These are phyloP conservation scores for Coptodon rendalli DNA, from an alignment of 2,113 vertebrate species.

Conservation along the genomic window DNA sequence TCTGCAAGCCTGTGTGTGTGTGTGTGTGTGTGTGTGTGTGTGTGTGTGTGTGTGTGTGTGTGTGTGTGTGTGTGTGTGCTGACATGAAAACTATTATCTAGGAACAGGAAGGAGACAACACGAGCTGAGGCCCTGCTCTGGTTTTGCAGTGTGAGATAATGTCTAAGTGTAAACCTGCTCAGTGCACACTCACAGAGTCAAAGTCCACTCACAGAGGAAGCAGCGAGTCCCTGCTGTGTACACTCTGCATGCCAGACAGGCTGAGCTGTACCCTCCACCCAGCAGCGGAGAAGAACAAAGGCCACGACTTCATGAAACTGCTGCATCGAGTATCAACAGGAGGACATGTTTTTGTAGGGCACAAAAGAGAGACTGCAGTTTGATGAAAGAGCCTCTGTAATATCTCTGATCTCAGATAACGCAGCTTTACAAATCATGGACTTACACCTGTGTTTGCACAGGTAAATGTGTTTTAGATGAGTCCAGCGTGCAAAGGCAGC, in stretches of 20 bases:
- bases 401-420: not conserved
- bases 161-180: not conserved
- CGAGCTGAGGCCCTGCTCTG: not conserved
- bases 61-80: not conserved
- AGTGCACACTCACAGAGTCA: not conserved
- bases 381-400: not conserved
- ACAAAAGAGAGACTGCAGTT: not conserved
- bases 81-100: not conserved
- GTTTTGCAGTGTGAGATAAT: not conserved
- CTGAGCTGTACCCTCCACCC: not conserved
- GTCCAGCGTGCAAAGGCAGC: not conserved
- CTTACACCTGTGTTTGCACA: not conserved
- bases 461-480: not conserved
- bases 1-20: too few relatives aligned
- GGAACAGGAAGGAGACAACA: not conserved
- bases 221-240: not conserved
- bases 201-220: accelerated
- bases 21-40: too few relatives aligned
- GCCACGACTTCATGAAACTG: not conserved
- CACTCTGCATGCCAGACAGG: accelerated
- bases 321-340: not conserved
- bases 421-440: not conserved
- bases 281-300: not conserved
- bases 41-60: too few relatives aligned
- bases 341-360: not conserved